Evolutionary conservation across 2,888 invertebrate species (phyloP).

Genomic region (Trichacis sp.): DNA sequence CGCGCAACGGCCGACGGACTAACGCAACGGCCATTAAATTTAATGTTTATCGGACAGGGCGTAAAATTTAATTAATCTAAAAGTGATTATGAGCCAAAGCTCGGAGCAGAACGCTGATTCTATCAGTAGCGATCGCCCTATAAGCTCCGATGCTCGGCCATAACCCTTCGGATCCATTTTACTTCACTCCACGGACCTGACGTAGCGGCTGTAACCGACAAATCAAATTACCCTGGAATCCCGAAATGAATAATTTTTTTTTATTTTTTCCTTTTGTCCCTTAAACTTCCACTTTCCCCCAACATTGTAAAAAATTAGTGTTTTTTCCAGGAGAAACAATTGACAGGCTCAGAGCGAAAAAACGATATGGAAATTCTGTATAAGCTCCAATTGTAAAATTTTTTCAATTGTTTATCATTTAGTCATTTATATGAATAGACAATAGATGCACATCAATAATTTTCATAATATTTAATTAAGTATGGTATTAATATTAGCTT

Average conservation of each 20-base stretch:
- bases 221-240: constrained; percentile 48
- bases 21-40: constrained; percentile 66
- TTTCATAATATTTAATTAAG: too few relatives aligned
- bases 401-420: too few relatives aligned
- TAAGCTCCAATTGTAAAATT: too few relatives aligned
- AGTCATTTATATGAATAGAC: too few relatives aligned
- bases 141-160: constrained; percentile 64
- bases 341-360: too few relatives aligned
- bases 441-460: too few relatives aligned
- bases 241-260: constrained; percentile 46
- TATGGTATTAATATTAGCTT: too few relatives aligned
- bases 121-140: constrained; percentile 66
- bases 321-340: too few relatives aligned
- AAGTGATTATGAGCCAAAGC: constrained; percentile 67
- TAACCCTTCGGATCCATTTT: constrained; percentile 66
- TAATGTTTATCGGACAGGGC: constrained; percentile 66
- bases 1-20: constrained; percentile 36
- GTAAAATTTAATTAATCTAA: constrained; percentile 69
- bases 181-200: constrained; percentile 66
- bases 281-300: too few relatives aligned
- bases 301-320: too few relatives aligned
- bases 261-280: too few relatives aligned
- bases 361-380: too few relatives aligned
- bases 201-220: constrained; percentile 59
- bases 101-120: constrained; percentile 63